Conservation (phyloP, 2,113 vertebrate species). For the Eleginops maclovinus region DNA sequence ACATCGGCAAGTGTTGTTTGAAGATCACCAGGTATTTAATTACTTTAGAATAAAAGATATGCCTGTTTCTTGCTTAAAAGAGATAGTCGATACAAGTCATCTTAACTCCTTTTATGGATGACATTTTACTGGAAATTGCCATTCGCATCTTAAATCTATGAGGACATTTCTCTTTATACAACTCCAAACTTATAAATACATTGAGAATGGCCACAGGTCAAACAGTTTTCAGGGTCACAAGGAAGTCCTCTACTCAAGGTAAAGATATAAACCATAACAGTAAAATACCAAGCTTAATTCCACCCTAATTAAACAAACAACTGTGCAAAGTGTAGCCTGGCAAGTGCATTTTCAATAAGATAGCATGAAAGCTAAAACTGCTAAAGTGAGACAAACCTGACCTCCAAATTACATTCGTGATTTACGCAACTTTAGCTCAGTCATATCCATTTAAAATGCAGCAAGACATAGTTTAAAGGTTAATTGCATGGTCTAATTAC, state of each 20-base stretch:
- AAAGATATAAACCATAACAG: not conserved
- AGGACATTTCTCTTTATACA: not conserved
- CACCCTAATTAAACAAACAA: no score
- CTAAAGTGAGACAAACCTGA: constrained; percentile 58
- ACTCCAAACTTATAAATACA: not conserved
- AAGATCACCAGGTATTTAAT: no score
- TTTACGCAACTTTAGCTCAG: not conserved
- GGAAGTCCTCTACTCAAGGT: not conserved
- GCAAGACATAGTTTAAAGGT: not conserved
- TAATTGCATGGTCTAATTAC: not conserved
- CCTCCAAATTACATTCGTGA: constrained; percentile 41
- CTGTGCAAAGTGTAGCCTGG: not conserved
- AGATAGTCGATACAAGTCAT: not conserved
- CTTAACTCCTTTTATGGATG: no score
- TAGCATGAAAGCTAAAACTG: not conserved
- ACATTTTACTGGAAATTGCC: not conserved
- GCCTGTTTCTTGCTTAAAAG: no score
- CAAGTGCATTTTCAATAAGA: not conserved
- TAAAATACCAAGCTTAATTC: not conserved
- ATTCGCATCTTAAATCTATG: not conserved
- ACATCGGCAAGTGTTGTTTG: no score
- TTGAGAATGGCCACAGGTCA: not conserved
- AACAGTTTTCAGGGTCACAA: not conserved
- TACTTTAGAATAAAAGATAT: no score
- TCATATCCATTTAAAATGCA: not conserved